These are phyloP conservation scores for Hydrotaea diabolus DNA, from an alignment of 2,888 invertebrate species.

Conservation along the genomic window DNA sequence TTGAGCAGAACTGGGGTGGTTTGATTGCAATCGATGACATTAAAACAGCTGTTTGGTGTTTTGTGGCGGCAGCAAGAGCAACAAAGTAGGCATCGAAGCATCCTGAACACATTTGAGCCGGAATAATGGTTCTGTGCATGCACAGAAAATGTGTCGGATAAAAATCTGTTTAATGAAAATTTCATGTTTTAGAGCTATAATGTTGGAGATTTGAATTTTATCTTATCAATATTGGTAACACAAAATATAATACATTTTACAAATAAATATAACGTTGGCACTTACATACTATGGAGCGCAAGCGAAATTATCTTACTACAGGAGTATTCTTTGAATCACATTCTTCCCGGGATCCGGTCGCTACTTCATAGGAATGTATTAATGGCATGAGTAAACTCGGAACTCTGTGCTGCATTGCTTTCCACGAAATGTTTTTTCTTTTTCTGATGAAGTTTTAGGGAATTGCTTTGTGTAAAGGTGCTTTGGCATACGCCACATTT, in stretches of 20 bases:
- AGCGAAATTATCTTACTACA: neutral
- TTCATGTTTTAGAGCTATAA: neutral
- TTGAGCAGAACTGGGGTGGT: slow-evolving; percentile 15
- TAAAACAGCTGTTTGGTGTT: slow-evolving; percentile 21
- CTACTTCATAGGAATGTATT: slow-evolving; percentile 2
- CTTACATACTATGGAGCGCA: neutral
- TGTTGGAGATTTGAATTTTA: neutral
- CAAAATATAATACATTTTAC: neutral
- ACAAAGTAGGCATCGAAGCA: too few species aligned
- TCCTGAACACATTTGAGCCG: too few species aligned
- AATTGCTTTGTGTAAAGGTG: slow-evolving; percentile 62
- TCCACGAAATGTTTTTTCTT: slow-evolving; percentile 52
- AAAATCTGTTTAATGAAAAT: too few species aligned
- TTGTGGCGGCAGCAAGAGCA: too few species aligned
- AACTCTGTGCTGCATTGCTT: neutral
- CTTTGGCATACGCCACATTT: slow-evolving; percentile 75
- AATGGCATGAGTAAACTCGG: neutral
- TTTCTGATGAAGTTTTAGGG: slow-evolving; percentile 54
- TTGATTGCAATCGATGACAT: neutral
- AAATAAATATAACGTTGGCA: neutral
- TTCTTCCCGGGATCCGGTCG: too few species aligned
- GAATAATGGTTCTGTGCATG: too few species aligned
- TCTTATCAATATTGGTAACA: neutral
- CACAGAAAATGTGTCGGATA: neutral
- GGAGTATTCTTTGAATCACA: too few species aligned